A percentile compares a stretch with the other conserved stretches of the same genome.
These are phyloP conservation scores for Malurus leucopterus DNA, from an alignment of 2,797 vertebrate species.

Conservation along the genomic window DNA sequence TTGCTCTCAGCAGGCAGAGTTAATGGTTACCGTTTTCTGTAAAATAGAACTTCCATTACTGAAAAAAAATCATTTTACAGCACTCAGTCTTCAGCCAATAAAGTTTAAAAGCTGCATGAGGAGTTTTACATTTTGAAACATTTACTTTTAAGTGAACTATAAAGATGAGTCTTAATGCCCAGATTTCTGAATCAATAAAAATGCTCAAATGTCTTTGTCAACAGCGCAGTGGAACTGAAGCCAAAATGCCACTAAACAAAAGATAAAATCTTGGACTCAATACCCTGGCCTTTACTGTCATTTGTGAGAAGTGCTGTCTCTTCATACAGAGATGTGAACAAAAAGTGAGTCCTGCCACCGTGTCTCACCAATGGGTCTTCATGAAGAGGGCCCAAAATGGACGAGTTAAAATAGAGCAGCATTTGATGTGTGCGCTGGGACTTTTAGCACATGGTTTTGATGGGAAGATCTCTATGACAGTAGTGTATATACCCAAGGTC, in stretches of 20 bases:
- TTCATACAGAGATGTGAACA: not conserved
- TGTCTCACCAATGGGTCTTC: not conserved
- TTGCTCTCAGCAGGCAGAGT: slow-evolving; percentile 5
- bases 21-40: not conserved
- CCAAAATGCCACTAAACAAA: slow-evolving; percentile 22
- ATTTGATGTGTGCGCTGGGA: not conserved
- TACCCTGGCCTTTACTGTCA: not conserved
- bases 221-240: not conserved
- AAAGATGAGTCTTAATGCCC: slow-evolving; percentile 32
- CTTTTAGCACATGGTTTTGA: not conserved
- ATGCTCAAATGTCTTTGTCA: slow-evolving; percentile 19
- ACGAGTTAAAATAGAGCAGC: not conserved
- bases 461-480: not conserved
- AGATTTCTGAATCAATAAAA: slow-evolving; percentile 38
- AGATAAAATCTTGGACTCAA: slow-evolving; percentile 8
- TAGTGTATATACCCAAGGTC: not conserved
- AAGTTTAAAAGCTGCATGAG: slow-evolving; percentile 40
- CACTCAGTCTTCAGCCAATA: not conserved
- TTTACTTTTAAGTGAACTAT: slow-evolving; percentile 37
- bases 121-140: slow-evolving; percentile 27
- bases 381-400: not conserved
- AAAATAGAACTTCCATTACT: slow-evolving; percentile 2
- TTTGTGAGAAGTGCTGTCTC: not conserved
- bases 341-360: not conserved
- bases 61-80: slow-evolving; percentile 4